Evolutionary conservation across 2,113 vertebrate genomes (phyloP), one percentile per base, ranked within the genome.

Genomic region (Psettodes erumei): DNA sequence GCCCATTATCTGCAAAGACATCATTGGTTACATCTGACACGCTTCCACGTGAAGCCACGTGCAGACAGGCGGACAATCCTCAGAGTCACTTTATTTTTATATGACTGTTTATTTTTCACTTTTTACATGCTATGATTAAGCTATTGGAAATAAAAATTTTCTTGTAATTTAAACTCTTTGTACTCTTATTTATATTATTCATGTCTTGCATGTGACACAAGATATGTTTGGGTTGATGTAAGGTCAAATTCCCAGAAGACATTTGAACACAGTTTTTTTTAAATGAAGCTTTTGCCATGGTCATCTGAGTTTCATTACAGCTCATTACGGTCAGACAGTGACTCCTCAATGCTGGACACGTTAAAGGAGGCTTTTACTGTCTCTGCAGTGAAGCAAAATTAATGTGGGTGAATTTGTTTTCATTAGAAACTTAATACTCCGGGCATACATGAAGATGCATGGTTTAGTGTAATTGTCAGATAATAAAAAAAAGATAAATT

Each of bases 1-100:
- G 89, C 98, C 98, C 32, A 96, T 99, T 82, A 97, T 99, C 86
- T 99, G 96, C 91, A 96, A 95, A 32, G 96, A 99, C 35, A 94
- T 96, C 63, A 95, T 97, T 28, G 95, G 96, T 80, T 98, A 98
- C 89, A 93, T 99, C 89, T 97, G 93, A 95, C 2, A 6, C 13
- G 56, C 63, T 38, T 53, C 32, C 4, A 11, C 21, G 18, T 21
- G 62, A 33, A 65, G 11, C 15, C 25, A n/a, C 32, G 33, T 62
- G 35, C 2, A 64, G 48, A 76, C 63, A 50, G 11, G 35, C 4
- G 67, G 33, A 91, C 65, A 81, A 87, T 70, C 70, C 59, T 72
- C 71, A 63, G 35, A 82, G 84, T 79, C 79, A 88, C 90, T 88
- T 89, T 86, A 89, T 86, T 87, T 90, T 86, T 63, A 70, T 81